Conservation (phyloP, 2,888 invertebrate species). For the Serripes groenlandicus region DNA sequence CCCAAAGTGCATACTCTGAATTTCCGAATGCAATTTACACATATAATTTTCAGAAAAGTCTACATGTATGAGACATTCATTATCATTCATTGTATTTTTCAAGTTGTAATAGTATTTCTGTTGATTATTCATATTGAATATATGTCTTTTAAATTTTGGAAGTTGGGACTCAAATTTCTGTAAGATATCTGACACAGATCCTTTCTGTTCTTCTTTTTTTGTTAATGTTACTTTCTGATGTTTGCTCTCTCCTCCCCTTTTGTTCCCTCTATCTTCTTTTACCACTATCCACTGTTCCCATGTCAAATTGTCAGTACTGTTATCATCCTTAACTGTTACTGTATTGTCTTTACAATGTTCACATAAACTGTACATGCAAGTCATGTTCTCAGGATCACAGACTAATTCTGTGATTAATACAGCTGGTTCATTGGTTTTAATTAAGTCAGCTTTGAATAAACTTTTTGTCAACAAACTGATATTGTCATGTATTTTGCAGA, state of each 20-base stretch:
- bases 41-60: slow-evolving; percentile 29
- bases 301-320: slow-evolving; percentile 12
- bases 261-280: slow-evolving; percentile 6
- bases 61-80: slow-evolving; percentile 47
- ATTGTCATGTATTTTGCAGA: slow-evolving; percentile 59
- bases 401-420: slow-evolving; percentile 24
- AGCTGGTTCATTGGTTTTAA: slow-evolving; percentile 32
- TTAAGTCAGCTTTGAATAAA: slow-evolving; percentile 22
- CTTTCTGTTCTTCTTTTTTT: not conserved
- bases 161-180: slow-evolving; percentile 24
- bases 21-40: not conserved
- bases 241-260: slow-evolving; percentile 12
- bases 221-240: not conserved
- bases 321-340: slow-evolving; percentile 10
- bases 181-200: not conserved
- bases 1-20: not conserved
- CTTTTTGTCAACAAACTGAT: slow-evolving; percentile 33
- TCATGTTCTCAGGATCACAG: slow-evolving; percentile 27
- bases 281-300: slow-evolving; percentile 42
- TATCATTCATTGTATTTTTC: slow-evolving; percentile 12
- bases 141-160: slow-evolving; percentile 21
- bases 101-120: slow-evolving; percentile 2
- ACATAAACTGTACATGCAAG: slow-evolving; percentile 52
- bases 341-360: slow-evolving; percentile 22
- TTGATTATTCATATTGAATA: slow-evolving; percentile 22